A percentile compares a stretch with the other conserved stretches of the same genome.
Evolutionary conservation across 2,113 vertebrate genomes (phyloP).

Genomic region (Emydura subglobosa): DNA sequence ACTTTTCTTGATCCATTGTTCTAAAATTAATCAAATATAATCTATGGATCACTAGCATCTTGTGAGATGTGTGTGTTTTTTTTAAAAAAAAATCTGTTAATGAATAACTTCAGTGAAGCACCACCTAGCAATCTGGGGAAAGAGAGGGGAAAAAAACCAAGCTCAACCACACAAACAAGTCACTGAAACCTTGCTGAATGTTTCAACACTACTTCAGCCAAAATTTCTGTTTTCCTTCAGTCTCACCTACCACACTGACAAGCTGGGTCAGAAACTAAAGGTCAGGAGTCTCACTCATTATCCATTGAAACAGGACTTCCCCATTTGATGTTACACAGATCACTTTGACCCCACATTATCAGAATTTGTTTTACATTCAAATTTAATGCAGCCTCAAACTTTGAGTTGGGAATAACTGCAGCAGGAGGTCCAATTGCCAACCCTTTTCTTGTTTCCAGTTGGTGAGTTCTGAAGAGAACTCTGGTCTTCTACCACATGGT

Average conservation of each 20-base stretch:
- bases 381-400: not conserved
- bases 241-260: not conserved
- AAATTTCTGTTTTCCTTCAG: not conserved
- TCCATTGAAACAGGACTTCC: not conserved
- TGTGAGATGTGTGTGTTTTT: not conserved
- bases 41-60: not conserved
- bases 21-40: not conserved
- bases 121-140: not conserved
- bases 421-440: not conserved
- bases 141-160: fast-evolving
- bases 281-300: not conserved
- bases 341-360: not conserved
- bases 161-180: not conserved
- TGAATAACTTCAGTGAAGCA: not conserved
- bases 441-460: not conserved
- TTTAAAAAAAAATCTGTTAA: not conserved
- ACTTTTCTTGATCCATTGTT: not conserved
- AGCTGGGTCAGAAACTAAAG: not conserved
- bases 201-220: not conserved
- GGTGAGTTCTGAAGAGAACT: not conserved
- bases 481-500: not conserved
- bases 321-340: not conserved
- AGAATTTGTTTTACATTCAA: not conserved
- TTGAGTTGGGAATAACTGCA: not conserved
- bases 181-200: not conserved